phyloP scores from a whole-genome alignment of 2,888 invertebrate genomes.

The Criorhina ranunculi region DNA sequence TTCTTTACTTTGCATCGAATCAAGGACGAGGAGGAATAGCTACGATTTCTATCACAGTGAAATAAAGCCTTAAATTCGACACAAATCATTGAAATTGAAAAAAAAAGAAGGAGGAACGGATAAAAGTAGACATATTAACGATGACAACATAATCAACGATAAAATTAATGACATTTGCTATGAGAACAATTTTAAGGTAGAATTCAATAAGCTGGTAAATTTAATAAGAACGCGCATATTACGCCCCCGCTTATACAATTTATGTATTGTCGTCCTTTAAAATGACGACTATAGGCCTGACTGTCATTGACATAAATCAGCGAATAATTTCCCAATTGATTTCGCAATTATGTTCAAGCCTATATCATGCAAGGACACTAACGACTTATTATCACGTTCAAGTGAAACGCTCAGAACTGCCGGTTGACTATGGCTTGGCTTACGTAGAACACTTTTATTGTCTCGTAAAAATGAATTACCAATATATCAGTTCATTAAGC shows the following conservation, averaged over 20 bases:
- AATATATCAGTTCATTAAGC: constrained; percentile 65
- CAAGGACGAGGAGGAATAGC: background rate
- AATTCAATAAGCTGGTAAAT: constrained; percentile 45
- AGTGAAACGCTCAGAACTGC: constrained; percentile 19
- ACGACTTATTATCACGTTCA: constrained; percentile 30
- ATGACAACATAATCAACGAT: constrained; percentile 65
- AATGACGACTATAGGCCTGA: constrained; percentile 25
- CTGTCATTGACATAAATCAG: constrained; percentile 59
- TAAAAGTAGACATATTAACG: constrained; percentile 29
- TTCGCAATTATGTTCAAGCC: constrained; percentile 55
- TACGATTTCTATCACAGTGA: background rate
- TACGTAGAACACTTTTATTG: constrained; percentile 49
- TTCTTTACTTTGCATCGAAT: background rate
- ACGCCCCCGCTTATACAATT: background rate
- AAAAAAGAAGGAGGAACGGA: background rate
- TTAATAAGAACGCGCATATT: constrained; percentile 8
- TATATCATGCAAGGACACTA: constrained; percentile 13
- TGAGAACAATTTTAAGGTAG: constrained; percentile 21
- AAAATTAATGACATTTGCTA: constrained; percentile 55
- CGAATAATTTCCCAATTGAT: constrained; percentile 60
- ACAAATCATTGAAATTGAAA: constrained; percentile 19
- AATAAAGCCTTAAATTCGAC: constrained; percentile 23
- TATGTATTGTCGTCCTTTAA: constrained; percentile 1
- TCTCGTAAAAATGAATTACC: constrained; percentile 50
- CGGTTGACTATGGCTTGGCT: background rate